Conservation (phyloP, 2,113 vertebrate species). For the Labeo rohita region DNA sequence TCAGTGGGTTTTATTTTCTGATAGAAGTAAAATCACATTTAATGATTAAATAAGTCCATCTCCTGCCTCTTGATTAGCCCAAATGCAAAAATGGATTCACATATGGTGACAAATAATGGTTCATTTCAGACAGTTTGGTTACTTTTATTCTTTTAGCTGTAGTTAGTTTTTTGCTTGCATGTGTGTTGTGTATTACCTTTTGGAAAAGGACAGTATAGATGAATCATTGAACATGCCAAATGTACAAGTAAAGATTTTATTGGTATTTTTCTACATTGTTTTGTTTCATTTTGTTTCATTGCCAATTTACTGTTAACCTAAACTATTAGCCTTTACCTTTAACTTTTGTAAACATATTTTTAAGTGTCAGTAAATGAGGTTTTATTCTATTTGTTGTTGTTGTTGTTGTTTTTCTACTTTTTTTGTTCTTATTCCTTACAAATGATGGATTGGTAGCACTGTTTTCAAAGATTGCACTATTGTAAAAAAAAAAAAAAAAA, state of each 20-base stretch:
- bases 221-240: not conserved
- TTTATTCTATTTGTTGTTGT: too few relatives aligned
- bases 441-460: not conserved
- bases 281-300: not conserved
- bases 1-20: conserved; percentile 7
- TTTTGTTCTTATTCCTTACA: too few relatives aligned
- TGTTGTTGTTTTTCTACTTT: too few relatives aligned
- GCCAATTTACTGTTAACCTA: not conserved
- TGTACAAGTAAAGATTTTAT: not conserved
- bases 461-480: not conserved
- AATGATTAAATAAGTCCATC: not conserved
- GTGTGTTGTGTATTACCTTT: not conserved
- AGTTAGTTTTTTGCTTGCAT: not conserved
- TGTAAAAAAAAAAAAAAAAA: too few relatives aligned
- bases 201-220: not conserved
- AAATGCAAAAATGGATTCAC: conserved; percentile 17
- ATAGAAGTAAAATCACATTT: conserved; percentile 1
- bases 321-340: too few relatives aligned
- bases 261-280: not conserved
- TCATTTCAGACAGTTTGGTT: not conserved
- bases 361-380: too few relatives aligned
- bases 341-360: too few relatives aligned
- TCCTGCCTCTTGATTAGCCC: not conserved
- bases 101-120: not conserved
- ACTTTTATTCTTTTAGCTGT: not conserved